Evolutionary conservation across 2,113 vertebrate genomes (phyloP).

Genomic region (Perccottus glenii): DNA sequence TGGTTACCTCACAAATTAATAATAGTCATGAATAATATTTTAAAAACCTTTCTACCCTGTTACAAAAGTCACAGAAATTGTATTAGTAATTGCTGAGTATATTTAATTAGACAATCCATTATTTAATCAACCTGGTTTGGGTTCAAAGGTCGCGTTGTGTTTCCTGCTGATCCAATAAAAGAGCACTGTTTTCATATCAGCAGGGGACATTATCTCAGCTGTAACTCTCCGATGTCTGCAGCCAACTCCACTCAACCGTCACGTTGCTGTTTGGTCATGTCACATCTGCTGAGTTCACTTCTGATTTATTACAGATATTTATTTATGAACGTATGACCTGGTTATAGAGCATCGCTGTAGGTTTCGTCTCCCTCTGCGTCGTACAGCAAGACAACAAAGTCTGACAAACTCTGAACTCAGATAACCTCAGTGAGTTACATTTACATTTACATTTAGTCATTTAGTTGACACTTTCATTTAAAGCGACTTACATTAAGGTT

Average conservation of each 20-base stretch:
- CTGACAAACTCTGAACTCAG: constrained; percentile 51
- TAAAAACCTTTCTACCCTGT: too few relatives aligned
- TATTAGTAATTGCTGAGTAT: constrained; percentile 63
- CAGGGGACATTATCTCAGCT: constrained; percentile 78
- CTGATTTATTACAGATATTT: constrained; percentile 64
- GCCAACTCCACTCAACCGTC: constrained; percentile 25
- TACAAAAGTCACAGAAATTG: not conserved
- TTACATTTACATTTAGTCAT: too few relatives aligned
- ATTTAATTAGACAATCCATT: constrained; percentile 64
- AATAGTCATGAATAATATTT: too few relatives aligned
- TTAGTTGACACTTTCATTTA: too few relatives aligned
- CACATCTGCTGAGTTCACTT: constrained; percentile 67
- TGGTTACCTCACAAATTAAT: too few relatives aligned
- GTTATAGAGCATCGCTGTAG: constrained; percentile 51
- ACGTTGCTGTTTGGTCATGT: constrained; percentile 62
- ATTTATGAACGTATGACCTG: constrained; percentile 22
- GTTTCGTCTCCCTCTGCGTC: constrained; percentile 47
- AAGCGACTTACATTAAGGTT: too few relatives aligned
- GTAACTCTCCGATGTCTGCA: constrained; percentile 36
- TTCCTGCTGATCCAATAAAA: constrained; percentile 70
- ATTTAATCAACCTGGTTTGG: constrained; percentile 63
- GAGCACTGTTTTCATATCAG: constrained; percentile 62
- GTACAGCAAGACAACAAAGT: constrained; percentile 44
- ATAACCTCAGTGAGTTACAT: constrained; percentile 51
- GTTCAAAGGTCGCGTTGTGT: constrained; percentile 69